Percentiles rank a stretch among this genome's conserved stretches.
Conservation (phyloP, 2,797 vertebrate species). For the Eulemur coronatus region DNA sequence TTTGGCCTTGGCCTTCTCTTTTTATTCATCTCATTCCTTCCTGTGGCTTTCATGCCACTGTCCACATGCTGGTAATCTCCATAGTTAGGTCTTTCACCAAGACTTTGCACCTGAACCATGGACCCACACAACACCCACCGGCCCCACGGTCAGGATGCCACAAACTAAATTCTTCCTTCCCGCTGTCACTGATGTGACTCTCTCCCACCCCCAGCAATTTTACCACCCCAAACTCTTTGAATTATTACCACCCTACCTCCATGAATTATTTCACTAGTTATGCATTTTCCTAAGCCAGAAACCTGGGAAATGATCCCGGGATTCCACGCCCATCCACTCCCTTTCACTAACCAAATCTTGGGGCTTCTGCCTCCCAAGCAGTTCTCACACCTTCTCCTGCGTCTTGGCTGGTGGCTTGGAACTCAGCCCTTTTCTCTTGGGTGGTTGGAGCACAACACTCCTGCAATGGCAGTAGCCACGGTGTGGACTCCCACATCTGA, state of each 20-base stretch:
- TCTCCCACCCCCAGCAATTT: neutral
- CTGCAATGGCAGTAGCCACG: accelerated
- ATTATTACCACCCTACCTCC: neutral
- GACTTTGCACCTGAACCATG: neutral
- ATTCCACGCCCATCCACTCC: neutral
- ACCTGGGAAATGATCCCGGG: neutral
- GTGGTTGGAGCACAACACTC: neutral
- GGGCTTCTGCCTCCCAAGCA: neutral
- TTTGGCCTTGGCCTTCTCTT: neutral
- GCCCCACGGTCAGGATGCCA: neutral
- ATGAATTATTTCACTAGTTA: neutral
- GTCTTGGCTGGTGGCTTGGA: neutral
- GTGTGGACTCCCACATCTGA: neutral
- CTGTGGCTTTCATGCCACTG: neutral
- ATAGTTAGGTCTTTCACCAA: neutral
- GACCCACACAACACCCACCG: accelerated
- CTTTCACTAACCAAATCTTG: neutral
- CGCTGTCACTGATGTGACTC: neutral
- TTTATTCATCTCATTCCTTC: neutral
- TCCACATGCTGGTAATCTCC: neutral
- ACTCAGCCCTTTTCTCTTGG: neutral
- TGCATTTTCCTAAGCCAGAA: neutral
- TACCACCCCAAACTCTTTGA: neutral
- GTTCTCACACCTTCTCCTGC: neutral
- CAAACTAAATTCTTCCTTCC: neutral